Percentiles rank a stretch among this genome's conserved stretches.
These are phyloP conservation scores for Blastomussa wellsi DNA, from an alignment of 92 coral and sea anemone genomes.

Conservation along the genomic window DNA sequence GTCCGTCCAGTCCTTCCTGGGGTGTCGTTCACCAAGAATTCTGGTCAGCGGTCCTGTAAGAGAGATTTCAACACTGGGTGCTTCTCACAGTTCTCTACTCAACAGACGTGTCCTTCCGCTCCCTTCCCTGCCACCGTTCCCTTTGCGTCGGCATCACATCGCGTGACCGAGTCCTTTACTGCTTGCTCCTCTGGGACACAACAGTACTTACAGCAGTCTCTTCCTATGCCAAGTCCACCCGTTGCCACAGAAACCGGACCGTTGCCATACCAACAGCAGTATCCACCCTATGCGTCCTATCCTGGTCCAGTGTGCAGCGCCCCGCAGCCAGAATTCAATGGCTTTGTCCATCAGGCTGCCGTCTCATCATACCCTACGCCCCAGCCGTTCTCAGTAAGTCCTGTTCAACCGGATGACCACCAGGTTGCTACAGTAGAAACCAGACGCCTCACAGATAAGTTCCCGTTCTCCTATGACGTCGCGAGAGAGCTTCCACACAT, in stretches of 20 bases:
- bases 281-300: background rate
- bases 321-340: background rate
- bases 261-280: background rate
- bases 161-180: background rate
- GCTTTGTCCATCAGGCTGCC: background rate
- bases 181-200: background rate
- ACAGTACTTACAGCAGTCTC: background rate
- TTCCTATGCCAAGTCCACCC: background rate
- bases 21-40: background rate
- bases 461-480: constrained; percentile 9
- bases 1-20: background rate
- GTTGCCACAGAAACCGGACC: background rate
- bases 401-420: background rate
- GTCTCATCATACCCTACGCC: background rate
- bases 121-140: background rate
- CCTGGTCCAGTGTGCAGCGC: background rate
- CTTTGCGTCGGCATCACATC: background rate
- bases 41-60: background rate
- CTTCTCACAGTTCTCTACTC: background rate
- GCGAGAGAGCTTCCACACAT: constrained; percentile 37
- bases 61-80: background rate
- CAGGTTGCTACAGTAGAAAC: background rate
- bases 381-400: background rate
- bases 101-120: background rate
- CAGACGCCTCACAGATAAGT: background rate